Evolutionary conservation across 2,113 vertebrate species (phyloP).

Genomic region (Sula dactylatra): DNA sequence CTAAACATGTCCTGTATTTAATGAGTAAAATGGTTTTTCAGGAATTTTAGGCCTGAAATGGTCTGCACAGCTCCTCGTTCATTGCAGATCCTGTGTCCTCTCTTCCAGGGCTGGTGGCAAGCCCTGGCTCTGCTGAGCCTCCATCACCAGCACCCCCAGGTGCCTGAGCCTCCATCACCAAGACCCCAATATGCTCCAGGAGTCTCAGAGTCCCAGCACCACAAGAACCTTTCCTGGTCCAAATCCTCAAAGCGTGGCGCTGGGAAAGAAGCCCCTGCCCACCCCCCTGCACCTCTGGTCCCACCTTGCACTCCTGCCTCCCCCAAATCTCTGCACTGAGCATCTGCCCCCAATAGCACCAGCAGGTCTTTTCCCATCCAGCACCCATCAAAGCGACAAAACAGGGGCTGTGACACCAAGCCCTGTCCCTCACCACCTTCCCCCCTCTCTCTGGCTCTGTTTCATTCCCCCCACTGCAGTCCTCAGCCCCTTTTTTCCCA

Average conservation of each 20-base stretch:
- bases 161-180: neutral
- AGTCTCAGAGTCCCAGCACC: neutral
- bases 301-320: neutral
- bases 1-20: neutral
- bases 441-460: fast-evolving
- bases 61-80: neutral
- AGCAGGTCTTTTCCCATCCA: neutral
- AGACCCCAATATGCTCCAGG: neutral
- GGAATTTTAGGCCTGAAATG: neutral
- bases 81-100: neutral
- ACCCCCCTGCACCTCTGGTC: fast-evolving
- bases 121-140: neutral
- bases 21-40: neutral
- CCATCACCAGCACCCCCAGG: neutral
- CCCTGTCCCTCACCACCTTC: neutral
- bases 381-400: neutral
- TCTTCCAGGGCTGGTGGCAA: neutral
- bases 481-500: neutral
- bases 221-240: neutral
- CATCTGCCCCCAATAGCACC: too few species aligned
- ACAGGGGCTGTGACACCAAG: neutral
- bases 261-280: neutral
- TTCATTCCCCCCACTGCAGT: neutral
- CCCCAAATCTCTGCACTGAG: neutral
- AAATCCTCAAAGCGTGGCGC: neutral